These are phyloP conservation scores for Nomada ruficornis DNA, from an alignment of 2,888 invertebrate species.

Conservation along the genomic window DNA sequence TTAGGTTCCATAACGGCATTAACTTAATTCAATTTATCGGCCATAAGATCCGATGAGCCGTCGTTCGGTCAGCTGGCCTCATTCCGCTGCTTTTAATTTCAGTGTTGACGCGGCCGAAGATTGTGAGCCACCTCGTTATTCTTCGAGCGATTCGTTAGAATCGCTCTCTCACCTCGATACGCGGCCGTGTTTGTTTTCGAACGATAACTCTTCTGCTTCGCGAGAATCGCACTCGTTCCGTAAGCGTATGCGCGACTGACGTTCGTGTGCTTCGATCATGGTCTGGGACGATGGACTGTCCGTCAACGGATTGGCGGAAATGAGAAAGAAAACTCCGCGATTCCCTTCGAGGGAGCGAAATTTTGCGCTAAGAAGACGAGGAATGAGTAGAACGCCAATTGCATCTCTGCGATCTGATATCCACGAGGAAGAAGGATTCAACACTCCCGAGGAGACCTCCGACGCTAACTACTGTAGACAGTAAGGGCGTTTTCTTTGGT, in stretches of 20 bases:
- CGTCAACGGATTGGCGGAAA: conserved; percentile 81
- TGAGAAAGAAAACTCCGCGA: conserved; percentile 86
- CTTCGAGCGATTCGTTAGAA: not conserved
- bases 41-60: conserved; percentile 25
- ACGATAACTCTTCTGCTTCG: conserved; percentile 4
- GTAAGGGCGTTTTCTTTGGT: conserved; percentile 59
- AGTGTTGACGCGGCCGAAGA: conserved; percentile 53
- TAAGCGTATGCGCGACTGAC: not conserved
- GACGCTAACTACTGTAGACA: conserved; percentile 45
- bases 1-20: conserved; percentile 69
- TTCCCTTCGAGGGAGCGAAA: conserved; percentile 90
- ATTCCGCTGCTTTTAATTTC: conserved; percentile 54
- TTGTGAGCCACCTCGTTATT: conserved; percentile 29
- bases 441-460: conserved; percentile 56
- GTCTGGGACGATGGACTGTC: conserved; percentile 80
- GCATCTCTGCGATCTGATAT: conserved; percentile 53
- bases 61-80: conserved; percentile 26
- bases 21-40: conserved; percentile 72
- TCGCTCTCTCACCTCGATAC: conserved; percentile 13
- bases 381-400: conserved; percentile 70
- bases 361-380: conserved; percentile 87
- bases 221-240: not conserved
- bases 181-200: not conserved
- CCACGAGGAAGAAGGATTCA: conserved; percentile 57
- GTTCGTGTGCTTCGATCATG: conserved; percentile 67